Base-by-base conservation (phyloP, 2,888 invertebrate genomes). In the Cerceris rybyensis region DNA sequence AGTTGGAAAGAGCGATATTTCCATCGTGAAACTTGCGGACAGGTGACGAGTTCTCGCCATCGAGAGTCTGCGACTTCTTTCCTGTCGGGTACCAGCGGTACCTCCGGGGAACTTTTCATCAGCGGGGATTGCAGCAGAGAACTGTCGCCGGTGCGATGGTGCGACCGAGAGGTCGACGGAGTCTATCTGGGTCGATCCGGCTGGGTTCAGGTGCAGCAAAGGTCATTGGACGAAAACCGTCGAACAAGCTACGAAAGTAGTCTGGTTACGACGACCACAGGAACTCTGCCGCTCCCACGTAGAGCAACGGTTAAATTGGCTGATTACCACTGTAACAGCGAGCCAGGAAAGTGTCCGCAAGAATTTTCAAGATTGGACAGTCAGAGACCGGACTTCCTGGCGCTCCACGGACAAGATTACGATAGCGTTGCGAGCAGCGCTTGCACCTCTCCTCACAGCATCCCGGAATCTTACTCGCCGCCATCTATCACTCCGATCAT, bases 401-500 rank as follows among this genome's bases (percentile, higher is more conserved):
- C 90, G 1, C 86, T 90, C 6, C 89, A 90, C 46, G 85, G 88
- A n/a, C 88, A 90, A 17, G 92, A 92, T 46, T 92, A 89, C 70
- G 93, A 93, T 90, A 83, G 89, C n/a, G 89, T 90, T 5, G 86
- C 80, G 9, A 80, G 86, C 7, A 90, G 89, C 73, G 85, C 91
- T n/a, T 91, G 92, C 58, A 92, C 92, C 2, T 93, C 93, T 11
- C 90, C 91, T 1, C 90, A 89, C 74, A 90, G 88, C 57, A 91
- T 93, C 7, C 92, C 93, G 0, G 93, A 93, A 75, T 92, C 92
- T 0, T 92, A 92, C 58, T 94, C 95, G 0, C 95, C 95, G 46
- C 95, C 95, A 2, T 94, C 95, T n/a, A 92, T 95, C 13, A 95
- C 95, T 0, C 95, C 95, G 7, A 96, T 96, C 75, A 94, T 96